A percentile compares a stretch with the other conserved stretches of the same genome.
Evolutionary conservation across 2,113 vertebrate species (phyloP).

Genomic region (Petrocephalus zakoni): DNA sequence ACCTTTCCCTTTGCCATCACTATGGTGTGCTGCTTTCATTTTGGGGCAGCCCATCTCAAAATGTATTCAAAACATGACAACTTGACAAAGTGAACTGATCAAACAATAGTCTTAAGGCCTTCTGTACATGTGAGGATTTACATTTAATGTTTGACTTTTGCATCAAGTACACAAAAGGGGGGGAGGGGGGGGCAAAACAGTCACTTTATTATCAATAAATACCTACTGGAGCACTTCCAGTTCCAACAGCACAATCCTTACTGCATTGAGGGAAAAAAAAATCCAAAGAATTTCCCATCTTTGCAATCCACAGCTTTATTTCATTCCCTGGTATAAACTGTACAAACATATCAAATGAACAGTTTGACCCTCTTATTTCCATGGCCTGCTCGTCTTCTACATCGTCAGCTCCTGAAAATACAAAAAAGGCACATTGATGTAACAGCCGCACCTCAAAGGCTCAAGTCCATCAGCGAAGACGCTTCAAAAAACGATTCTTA

Average conservation of each 20-base stretch:
- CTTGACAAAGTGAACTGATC: background rate
- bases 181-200: background rate
- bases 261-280: constrained; percentile 5
- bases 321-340: constrained; percentile 19
- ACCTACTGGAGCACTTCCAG: background rate
- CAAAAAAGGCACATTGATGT: background rate
- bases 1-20: background rate
- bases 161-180: background rate
- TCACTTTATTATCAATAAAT: constrained; percentile 17
- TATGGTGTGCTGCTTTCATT: background rate
- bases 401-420: constrained; percentile 82
- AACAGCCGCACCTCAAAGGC: background rate
- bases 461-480: background rate
- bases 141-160: background rate
- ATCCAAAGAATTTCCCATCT: constrained; percentile 8
- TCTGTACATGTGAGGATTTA: background rate
- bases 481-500: constrained; percentile 53
- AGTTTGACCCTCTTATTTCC: constrained; percentile 12
- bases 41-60: background rate
- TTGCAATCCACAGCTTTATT: constrained; percentile 25
- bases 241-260: background rate
- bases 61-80: background rate
- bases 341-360: constrained; percentile 11
- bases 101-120: background rate
- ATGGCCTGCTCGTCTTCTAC: constrained; percentile 2